phyloP scores from a whole-genome alignment of 2,888 invertebrate genomes.

The Torymus auratus region DNA sequence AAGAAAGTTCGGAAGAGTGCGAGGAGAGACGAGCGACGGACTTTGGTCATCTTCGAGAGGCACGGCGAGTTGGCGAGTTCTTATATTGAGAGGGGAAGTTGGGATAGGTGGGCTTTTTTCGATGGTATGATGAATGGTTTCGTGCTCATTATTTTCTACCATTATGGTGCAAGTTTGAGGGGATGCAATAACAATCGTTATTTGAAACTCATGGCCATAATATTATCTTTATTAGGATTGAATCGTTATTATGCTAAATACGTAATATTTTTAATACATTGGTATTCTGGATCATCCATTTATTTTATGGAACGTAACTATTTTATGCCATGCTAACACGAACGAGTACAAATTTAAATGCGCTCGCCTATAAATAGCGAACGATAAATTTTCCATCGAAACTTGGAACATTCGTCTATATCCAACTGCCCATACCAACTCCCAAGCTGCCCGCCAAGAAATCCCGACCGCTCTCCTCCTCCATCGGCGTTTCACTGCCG shows the following conservation, averaged over 20 bases:
- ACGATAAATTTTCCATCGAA: not conserved
- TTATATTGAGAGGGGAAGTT: not conserved
- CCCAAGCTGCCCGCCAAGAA: too few relatives aligned
- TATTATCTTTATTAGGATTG: too few relatives aligned
- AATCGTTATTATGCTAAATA: too few relatives aligned
- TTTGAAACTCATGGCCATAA: too few relatives aligned
- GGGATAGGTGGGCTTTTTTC: too few relatives aligned
- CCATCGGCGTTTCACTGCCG: not conserved
- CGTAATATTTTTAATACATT: too few relatives aligned
- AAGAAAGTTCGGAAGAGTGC: constrained; percentile 57
- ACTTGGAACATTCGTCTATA: constrained; percentile 6
- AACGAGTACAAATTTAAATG: not conserved
- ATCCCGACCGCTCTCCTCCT: too few relatives aligned
- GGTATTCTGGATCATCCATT: too few relatives aligned
- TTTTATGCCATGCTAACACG: too few relatives aligned
- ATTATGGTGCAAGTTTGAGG: not conserved
- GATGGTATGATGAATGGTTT: too few relatives aligned
- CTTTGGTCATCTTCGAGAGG: constrained; percentile 44
- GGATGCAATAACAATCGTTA: not conserved
- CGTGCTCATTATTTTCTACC: constrained; percentile 23
- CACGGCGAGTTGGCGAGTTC: not conserved
- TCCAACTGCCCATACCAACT: not conserved
- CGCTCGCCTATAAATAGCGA: not conserved
- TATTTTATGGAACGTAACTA: too few relatives aligned
- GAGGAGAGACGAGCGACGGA: not conserved